These are phyloP conservation scores for Caenorhabditis briggsae DNA, from an alignment of 1,140 invertebrate species.

Conservation along the genomic window DNA sequence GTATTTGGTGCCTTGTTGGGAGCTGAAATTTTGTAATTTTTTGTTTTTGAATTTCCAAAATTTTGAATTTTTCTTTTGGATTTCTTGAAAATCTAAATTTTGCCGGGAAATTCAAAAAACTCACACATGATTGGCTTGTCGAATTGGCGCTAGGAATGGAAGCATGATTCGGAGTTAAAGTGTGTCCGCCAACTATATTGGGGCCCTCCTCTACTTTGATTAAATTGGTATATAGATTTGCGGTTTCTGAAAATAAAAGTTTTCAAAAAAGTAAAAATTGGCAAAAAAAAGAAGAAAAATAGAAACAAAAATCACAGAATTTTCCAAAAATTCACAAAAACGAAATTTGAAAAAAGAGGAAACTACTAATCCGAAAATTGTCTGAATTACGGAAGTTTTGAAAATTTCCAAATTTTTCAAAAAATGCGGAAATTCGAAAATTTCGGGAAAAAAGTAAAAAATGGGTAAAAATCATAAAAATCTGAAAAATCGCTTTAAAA, in stretches of 20 bases:
- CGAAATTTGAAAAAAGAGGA: too few relatives aligned
- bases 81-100: not conserved
- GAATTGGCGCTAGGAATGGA: constrained; percentile 56
- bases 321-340: too few relatives aligned
- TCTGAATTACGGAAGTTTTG: too few relatives aligned
- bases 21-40: not conserved
- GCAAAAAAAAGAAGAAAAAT: not conserved
- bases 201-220: constrained; percentile 45
- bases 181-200: constrained; percentile 40
- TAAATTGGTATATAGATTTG: not conserved
- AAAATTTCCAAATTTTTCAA: not conserved
- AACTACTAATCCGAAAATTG: too few relatives aligned
- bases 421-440: too few relatives aligned
- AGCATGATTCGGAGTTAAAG: constrained; percentile 24
- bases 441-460: too few relatives aligned
- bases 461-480: too few relatives aligned
- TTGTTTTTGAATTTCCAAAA: too few relatives aligned
- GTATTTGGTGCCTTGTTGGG: constrained; percentile 36
- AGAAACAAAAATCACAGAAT: not conserved
- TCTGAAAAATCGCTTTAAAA: too few relatives aligned
- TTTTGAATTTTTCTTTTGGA: too few relatives aligned
- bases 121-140: constrained; percentile 43
- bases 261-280: not conserved
- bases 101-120: not conserved
- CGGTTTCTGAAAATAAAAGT: constrained; percentile 16